Evolutionary conservation across 1,140 invertebrate genomes (phyloP), one percentile per base, ranked within the genome.

Genomic region (Drosophila santomea): DNA sequence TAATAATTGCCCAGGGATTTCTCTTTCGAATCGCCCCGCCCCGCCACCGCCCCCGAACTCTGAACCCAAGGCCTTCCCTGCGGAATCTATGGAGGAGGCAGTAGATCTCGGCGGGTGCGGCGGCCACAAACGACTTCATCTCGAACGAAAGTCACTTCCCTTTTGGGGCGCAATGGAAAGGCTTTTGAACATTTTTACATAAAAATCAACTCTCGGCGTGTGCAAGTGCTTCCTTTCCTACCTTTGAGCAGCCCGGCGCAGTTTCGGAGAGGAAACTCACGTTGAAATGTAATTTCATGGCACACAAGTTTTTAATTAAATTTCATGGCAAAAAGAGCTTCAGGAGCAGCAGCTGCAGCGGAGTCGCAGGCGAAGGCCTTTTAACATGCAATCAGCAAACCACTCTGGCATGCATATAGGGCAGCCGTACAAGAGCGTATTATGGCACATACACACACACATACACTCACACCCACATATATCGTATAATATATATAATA

Each of bases 281-380:
- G 80, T 80, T 82, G 85, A 89, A 89, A 90, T 90, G 85, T 89
- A 89, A 89, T 89, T 89, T 89, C 85, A 89, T 89, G 85, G 81
- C 81, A 90, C 85, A 90, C 85, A 90, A 90, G 85, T 90, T 90
- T 89, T 90, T 90, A 90, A 90, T 90, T 90, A 90, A 90, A 90
- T 90, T 85, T 90, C 80, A 90, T 86, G 83, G 83, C 75, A 86
- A 76, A 86, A 66, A 80, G 57, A 76, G 57, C 62, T 57, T 54
- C 58, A 39, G 44, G 39, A 63, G 57, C 36, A 55, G 64, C 41
- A 43, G 35, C 44, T 39, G 51, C 38, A 41, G 43, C 11, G 39
- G 57, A 58, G 72, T 51, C 80, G 48, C 38, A 39, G 63, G 62
- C 50, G 73, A 71, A 71, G 67, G 75, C 84, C 80, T 88, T 88